phyloP scores from a whole-genome alignment of 1,140 invertebrate genomes.

The Aleiodes sp. region DNA sequence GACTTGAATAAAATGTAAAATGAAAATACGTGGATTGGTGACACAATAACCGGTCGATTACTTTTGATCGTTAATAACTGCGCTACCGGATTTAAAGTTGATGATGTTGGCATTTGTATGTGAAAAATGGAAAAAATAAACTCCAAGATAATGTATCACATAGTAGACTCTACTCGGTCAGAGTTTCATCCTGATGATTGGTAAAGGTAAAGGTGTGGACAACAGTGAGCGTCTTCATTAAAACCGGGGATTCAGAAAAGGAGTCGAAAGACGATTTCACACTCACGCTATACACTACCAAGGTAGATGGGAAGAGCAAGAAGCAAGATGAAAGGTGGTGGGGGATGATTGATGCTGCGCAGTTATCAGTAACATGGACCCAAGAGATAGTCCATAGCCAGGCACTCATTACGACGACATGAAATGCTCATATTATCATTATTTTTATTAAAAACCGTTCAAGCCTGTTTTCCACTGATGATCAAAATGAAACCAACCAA shows the following conservation, averaged over 20 bases:
- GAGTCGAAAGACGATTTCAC: neutral
- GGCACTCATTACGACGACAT: constrained; percentile 62
- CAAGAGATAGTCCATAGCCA: constrained; percentile 52
- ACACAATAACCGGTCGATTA: constrained; percentile 35
- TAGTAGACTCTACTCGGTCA: constrained; percentile 25
- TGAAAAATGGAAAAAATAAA: constrained; percentile 1
- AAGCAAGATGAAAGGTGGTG: too few species aligned
- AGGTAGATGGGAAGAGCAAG: too few species aligned
- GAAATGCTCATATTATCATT: constrained; percentile 65
- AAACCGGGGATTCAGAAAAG: constrained; percentile 19
- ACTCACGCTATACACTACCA: neutral
- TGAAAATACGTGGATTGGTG: neutral
- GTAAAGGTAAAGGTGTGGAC: constrained; percentile 22
- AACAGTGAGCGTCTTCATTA: constrained; percentile 54
- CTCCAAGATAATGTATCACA: constrained; percentile 41
- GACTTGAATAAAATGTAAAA: neutral
- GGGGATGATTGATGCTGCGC: constrained; percentile 63
- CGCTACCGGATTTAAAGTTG: constrained; percentile 8
- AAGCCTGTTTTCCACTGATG: constrained; percentile 32
- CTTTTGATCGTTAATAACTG: constrained; percentile 32
- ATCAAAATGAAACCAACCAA: neutral
- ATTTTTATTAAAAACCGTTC: constrained; percentile 62
- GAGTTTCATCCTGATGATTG: constrained; percentile 28
- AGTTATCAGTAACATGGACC: constrained; percentile 63
- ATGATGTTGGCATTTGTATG: constrained; percentile 18